Base-by-base conservation (phyloP, 1,140 invertebrate genomes). In the Metopolophium dirhodum region DNA sequence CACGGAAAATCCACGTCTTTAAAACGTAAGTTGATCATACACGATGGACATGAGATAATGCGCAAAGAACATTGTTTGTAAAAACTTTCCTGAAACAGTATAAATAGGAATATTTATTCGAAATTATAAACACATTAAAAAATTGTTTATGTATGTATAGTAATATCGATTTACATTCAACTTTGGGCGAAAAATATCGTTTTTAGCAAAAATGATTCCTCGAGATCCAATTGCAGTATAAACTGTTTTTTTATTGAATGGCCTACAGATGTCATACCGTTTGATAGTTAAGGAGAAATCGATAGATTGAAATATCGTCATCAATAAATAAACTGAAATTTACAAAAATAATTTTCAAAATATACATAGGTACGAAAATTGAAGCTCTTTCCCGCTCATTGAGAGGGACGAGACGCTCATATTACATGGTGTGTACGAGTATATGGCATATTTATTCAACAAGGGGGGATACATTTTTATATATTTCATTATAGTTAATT, bases 41-140 rank as follows among this genome's bases (percentile, higher is more conserved):
- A 97, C 7, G 96, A 97, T 0, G 97, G 96, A 94, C 97, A 97
- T 18, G 97, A 97, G 14, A 97, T 96, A 85, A 97, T 95, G 94
- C 97, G 97, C 87, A 97, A 95, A 93, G 96, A 96, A 94, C 97
- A 97, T 93, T 97, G 94, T 26, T 83, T 57, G 45, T 47, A 30
- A 49, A 92, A 41, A 30, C 45, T 92, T 23, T 54, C 68, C 90
- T 92, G 51, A 45, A 47, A 35, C 22, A 86, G 6, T 14, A 45
- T 45, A 26, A 61, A 90, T 61, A 90, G 23, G 7, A n/a, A 88
- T 30, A 41, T 57, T 45, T 41, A 41, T 37, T 37, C 41, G 37
- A 54, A 37, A 89, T 8, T 57, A 35, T 35, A 37, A 83, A 57
- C 20, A 57, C 18, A 89, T 51, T 1, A n/a, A 88, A 22, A 49